A percentile compares a stretch with the other conserved stretches of the same genome.
Evolutionary conservation across 2,888 invertebrate species (phyloP).

Genomic region (Dione vanillae): DNA sequence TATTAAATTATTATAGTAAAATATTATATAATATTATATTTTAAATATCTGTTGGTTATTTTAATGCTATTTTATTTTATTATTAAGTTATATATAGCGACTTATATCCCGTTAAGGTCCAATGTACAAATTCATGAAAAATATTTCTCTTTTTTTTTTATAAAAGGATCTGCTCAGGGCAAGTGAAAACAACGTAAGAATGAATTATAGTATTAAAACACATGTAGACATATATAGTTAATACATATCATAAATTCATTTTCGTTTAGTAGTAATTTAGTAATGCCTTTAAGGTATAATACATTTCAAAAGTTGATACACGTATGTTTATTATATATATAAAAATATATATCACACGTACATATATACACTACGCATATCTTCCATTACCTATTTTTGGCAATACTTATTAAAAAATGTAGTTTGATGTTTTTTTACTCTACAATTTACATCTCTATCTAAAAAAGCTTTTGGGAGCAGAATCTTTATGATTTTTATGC

Average conservation of each 20-base stretch:
- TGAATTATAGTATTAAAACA: conserved; percentile 51
- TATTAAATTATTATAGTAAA: not conserved
- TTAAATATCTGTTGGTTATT: too few species aligned
- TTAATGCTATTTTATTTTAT: not conserved
- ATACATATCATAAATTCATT: conserved; percentile 18
- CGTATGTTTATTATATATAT: too few species aligned
- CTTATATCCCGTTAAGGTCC: conserved; percentile 64
- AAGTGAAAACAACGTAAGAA: conserved; percentile 72
- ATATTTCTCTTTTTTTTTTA: conserved; percentile 56
- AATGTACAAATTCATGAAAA: conserved; percentile 64
- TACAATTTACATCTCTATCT: too few species aligned
- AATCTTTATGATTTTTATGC: too few species aligned
- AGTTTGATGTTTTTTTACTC: too few species aligned
- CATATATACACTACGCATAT: too few species aligned
- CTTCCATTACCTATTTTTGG: too few species aligned
- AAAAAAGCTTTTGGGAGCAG: too few species aligned
- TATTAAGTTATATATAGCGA: conserved; percentile 29
- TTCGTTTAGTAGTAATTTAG: conserved; percentile 20
- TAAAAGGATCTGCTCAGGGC: conserved; percentile 76
- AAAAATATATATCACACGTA: too few species aligned
- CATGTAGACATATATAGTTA: conserved; percentile 50
- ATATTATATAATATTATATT: not conserved
- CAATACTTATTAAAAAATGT: too few species aligned
- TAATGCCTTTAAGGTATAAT: not conserved
- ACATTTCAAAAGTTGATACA: not conserved